phyloP scores from a whole-genome alignment of 2,888 invertebrate species.

The Phengaris arion region DNA sequence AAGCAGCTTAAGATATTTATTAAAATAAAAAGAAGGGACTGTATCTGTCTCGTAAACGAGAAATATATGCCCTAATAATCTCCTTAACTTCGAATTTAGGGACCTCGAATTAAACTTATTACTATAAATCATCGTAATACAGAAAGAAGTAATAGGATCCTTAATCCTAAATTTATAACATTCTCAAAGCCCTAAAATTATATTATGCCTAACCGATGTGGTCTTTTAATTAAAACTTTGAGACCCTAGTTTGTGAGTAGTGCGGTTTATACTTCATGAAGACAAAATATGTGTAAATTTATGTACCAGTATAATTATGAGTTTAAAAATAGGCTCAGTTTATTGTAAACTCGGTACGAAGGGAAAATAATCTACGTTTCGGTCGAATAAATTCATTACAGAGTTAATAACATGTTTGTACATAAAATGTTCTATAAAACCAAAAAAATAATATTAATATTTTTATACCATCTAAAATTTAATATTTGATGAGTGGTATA shows the following conservation, averaged over 20 bases:
- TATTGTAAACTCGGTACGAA: not conserved
- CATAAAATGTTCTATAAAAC: not conserved
- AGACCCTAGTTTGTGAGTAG: constrained; percentile 3
- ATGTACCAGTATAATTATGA: not conserved
- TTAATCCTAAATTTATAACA: constrained; percentile 15
- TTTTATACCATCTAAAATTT: not conserved
- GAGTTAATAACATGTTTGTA: not conserved
- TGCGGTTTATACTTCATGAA: not conserved
- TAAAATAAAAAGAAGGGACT: not conserved
- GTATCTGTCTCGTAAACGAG: constrained; percentile 6
- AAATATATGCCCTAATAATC: constrained; percentile 5
- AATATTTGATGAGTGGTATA: not conserved
- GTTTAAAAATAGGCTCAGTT: not conserved
- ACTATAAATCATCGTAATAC: constrained; percentile 14
- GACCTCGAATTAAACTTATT: constrained; percentile 10
- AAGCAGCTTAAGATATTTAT: not conserved
- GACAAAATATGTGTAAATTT: constrained; percentile 9
- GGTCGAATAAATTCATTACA: not conserved
- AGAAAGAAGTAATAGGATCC: constrained; percentile 8
- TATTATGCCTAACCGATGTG: constrained; percentile 4
- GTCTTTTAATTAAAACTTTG: constrained; percentile 23
- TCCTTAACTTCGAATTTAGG: not conserved
- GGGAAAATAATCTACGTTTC: not conserved
- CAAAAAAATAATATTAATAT: not conserved
- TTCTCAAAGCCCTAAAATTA: constrained; percentile 11